These are phyloP conservation scores for Colinus virginianus DNA, from an alignment of 2,113 vertebrate genomes.

Conservation along the genomic window DNA sequence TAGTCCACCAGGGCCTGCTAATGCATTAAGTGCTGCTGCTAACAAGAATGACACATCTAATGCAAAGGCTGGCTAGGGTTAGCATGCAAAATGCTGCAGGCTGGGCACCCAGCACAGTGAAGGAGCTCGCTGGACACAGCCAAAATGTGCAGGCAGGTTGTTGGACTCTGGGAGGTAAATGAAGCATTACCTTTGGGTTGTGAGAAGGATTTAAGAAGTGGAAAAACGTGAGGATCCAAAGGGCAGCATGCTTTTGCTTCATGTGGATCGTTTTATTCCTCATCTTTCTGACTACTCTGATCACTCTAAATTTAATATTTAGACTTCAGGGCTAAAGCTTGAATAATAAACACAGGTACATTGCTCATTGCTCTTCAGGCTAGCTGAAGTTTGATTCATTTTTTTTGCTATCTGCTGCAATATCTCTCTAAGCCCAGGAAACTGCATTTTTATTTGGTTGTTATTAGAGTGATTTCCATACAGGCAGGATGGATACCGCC, in stretches of 20 bases:
- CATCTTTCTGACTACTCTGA: slow-evolving; percentile 10
- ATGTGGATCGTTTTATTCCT: background rate
- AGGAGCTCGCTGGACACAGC: background rate
- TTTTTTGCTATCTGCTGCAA: background rate
- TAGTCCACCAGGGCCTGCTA: background rate
- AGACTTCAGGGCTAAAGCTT: background rate
- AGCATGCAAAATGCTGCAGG: background rate
- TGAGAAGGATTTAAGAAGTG: background rate
- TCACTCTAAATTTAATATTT: slow-evolving; percentile 7
- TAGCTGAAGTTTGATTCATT: background rate
- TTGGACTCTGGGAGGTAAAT: background rate
- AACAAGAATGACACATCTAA: background rate
- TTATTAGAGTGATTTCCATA: background rate
- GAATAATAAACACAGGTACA: background rate
- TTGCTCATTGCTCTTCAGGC: background rate
- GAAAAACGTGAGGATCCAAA: background rate
- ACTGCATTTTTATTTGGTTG: background rate
- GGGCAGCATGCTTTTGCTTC: background rate
- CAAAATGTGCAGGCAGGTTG: background rate
- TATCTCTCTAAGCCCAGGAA: background rate
- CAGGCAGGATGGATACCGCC: background rate
- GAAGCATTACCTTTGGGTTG: background rate
- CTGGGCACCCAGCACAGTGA: background rate
- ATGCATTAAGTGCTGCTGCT: background rate
- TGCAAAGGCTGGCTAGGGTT: slow-evolving; percentile 1